These are phyloP conservation scores for Numida meleagris DNA, from an alignment of 2,113 vertebrate species.

Conservation along the genomic window DNA sequence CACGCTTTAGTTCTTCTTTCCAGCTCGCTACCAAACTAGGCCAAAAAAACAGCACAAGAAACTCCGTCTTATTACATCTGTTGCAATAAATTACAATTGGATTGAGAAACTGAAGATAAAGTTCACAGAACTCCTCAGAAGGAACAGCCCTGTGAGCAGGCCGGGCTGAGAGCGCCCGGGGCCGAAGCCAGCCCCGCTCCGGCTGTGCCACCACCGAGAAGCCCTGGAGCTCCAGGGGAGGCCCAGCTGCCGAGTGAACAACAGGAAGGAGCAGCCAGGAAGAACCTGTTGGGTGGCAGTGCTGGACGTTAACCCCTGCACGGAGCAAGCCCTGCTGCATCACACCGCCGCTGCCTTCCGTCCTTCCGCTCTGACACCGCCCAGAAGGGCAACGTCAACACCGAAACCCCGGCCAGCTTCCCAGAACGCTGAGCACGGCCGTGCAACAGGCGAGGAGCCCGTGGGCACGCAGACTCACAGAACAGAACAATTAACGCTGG, in stretches of 20 bases:
- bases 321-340: no score
- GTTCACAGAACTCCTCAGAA: not conserved
- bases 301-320: no score
- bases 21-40: not conserved
- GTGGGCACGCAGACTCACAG: no score
- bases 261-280: not conserved
- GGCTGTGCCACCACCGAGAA: not conserved
- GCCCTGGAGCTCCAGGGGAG: not conserved
- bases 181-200: no score
- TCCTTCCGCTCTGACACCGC: not conserved
- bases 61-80: not conserved
- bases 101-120: not conserved
- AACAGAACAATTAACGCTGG: no score
- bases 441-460: no score
- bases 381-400: not conserved
- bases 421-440: not conserved
- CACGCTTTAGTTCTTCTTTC: not conserved
- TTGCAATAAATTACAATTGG: not conserved
- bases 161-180: no score
- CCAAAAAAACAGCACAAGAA: not conserved
- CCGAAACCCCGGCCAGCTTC: fast-evolving
- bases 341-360: no score
- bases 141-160: not conserved
- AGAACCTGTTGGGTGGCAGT: not conserved
- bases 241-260: not conserved